Evolutionary conservation across 2,113 vertebrate genomes (phyloP).

Genomic region (Sinocyclocheilus anophthalmus): DNA sequence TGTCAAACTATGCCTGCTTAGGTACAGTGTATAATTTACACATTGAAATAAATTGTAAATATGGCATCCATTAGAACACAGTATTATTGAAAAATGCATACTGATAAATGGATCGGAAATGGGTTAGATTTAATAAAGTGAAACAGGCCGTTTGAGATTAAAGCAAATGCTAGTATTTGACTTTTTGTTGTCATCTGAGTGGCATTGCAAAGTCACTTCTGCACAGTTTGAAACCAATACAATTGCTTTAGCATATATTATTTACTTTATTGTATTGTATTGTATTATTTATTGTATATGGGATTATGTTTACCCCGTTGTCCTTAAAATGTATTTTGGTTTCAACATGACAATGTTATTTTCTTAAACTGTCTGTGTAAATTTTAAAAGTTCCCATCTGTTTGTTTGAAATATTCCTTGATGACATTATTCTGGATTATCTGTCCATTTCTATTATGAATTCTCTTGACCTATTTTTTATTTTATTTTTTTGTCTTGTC

Average conservation of each 20-base stretch:
- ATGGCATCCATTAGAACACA: background rate
- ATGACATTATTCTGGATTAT: background rate
- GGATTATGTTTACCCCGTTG: background rate
- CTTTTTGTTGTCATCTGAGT: background rate
- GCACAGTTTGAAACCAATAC: background rate
- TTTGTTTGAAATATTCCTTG: background rate
- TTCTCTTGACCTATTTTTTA: background rate
- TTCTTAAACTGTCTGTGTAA: background rate
- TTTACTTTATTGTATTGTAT: background rate
- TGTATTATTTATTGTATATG: background rate
- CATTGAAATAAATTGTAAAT: background rate
- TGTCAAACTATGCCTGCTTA: background rate
- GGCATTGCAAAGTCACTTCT: background rate
- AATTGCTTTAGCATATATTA: background rate
- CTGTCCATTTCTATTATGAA: background rate
- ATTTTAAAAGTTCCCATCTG: background rate
- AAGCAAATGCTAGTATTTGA: background rate
- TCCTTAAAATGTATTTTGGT: background rate
- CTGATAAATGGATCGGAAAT: background rate
- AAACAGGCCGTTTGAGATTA: background rate
- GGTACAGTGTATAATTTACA: too few species aligned
- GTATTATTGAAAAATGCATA: background rate
- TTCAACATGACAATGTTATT: background rate
- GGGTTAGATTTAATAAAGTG: too few species aligned
- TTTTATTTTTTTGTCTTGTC: background rate